Percentiles rank a stretch among this genome's conserved stretches.
These are phyloP conservation scores for Montifringilla adamsi DNA, from an alignment of 2,113 vertebrate species.

Conservation along the genomic window DNA sequence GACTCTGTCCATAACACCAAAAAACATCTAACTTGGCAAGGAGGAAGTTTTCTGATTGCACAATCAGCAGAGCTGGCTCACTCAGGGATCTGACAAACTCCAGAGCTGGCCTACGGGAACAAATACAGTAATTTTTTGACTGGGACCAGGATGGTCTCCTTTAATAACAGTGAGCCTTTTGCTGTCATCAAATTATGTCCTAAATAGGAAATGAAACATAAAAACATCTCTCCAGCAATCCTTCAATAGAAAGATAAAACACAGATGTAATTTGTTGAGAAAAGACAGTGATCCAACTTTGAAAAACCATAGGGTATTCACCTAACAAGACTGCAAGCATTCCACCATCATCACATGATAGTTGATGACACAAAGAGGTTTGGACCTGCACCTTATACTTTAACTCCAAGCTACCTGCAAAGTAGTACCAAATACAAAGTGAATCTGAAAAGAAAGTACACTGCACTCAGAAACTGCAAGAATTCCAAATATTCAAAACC, in stretches of 20 bases:
- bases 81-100: neutral
- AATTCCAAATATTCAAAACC: neutral
- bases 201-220: neutral
- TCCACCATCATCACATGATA: neutral
- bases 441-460: neutral
- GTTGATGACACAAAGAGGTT: neutral
- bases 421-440: neutral
- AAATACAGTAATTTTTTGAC: neutral
- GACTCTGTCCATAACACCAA: neutral
- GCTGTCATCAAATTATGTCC: neutral
- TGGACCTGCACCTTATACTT: neutral
- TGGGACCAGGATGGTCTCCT: neutral
- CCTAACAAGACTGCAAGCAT: neutral
- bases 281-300: neutral
- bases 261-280: neutral
- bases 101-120: neutral
- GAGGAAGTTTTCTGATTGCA: neutral
- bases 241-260: neutral
- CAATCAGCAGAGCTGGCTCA: neutral
- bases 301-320: neutral
- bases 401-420: neutral
- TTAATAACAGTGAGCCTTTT: neutral
- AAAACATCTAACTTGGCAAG: neutral
- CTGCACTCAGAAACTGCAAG: neutral
- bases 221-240: neutral